Evolutionary conservation across 2,797 vertebrate genomes (phyloP).

Genomic region (Halcyon badia): DNA sequence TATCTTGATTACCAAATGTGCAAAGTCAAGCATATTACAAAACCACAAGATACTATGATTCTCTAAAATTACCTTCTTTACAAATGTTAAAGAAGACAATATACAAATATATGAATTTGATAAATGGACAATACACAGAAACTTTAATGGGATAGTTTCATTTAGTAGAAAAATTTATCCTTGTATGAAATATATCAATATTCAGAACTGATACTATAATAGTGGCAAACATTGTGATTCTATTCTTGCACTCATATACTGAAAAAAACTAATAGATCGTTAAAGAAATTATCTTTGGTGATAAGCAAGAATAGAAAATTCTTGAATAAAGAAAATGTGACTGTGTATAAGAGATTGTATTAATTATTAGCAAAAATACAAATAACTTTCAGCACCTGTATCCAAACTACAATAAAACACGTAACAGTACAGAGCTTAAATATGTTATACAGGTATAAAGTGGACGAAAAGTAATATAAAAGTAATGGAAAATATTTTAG

Average conservation of each 20-base stretch:
- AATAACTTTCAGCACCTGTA: neutral
- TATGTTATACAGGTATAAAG: accelerated
- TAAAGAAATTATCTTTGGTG: neutral
- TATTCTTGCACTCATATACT: neutral
- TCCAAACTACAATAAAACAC: neutral
- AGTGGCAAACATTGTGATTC: neutral
- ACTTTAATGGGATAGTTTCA: neutral
- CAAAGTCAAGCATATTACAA: neutral
- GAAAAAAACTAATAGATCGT: neutral
- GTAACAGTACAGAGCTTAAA: neutral
- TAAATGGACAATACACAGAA: neutral
- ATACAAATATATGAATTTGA: neutral
- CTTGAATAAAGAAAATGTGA: neutral
- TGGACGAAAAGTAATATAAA: neutral
- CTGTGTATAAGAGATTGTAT: accelerated
- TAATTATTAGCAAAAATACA: neutral
- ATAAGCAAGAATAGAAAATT: neutral
- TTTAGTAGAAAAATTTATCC: neutral
- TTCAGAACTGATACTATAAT: neutral
- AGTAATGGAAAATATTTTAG: neutral
- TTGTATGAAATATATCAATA: neutral
- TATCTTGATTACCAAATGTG: neutral
- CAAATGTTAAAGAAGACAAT: neutral
- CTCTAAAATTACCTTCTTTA: neutral
- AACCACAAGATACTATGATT: neutral